Conservation (phyloP, 92 coral and sea anemone genomes). For the Galaxea fascicularis region DNA sequence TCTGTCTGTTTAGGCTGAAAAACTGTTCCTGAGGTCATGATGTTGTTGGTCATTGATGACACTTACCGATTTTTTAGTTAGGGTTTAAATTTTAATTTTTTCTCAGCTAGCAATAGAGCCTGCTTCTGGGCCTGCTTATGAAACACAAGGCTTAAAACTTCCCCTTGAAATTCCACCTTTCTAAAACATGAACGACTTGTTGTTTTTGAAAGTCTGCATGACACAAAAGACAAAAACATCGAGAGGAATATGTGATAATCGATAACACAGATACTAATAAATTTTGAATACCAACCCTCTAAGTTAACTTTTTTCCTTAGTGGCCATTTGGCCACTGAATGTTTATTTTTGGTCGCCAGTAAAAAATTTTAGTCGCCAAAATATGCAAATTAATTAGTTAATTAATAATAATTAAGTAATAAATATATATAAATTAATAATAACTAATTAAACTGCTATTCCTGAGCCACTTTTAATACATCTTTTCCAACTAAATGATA, state of each 20-base stretch:
- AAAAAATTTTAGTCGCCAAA: too few species aligned
- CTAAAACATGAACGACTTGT: too few species aligned
- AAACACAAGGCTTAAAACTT: neutral
- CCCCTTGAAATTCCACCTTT: neutral
- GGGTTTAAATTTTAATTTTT: neutral
- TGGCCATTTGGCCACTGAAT: too few species aligned
- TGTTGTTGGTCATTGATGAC: neutral
- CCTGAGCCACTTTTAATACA: too few species aligned
- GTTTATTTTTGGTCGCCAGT: too few species aligned
- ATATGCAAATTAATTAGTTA: too few species aligned
- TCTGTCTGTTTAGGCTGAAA: neutral
- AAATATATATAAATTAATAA: too few species aligned
- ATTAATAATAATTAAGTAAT: too few species aligned
- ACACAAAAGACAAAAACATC: neutral
- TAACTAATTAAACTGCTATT: too few species aligned
- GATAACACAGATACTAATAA: neutral
- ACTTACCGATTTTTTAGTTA: slow-evolving; percentile 1
- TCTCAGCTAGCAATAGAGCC: neutral
- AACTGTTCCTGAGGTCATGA: neutral
- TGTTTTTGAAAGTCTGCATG: neutral
- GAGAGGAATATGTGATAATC: neutral
- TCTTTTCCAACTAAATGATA: too few species aligned
- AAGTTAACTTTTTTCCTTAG: too few species aligned
- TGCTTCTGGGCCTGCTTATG: neutral
- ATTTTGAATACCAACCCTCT: neutral